Conservation (phyloP, 2,797 vertebrate species). For the Eremophila alpestris region DNA sequence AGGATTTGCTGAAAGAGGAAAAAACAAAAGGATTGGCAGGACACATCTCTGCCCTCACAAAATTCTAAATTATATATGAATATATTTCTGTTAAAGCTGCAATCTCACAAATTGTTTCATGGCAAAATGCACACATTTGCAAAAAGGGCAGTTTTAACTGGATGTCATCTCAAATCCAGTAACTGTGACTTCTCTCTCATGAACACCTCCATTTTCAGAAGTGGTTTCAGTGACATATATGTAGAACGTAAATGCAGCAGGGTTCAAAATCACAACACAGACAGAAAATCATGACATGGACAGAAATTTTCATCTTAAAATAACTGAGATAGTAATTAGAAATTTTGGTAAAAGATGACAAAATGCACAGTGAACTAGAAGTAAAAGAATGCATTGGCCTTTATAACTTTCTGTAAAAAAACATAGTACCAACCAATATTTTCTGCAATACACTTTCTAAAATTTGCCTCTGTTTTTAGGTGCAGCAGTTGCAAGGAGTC, state of each 20-base stretch:
- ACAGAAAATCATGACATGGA: rapidly evolving
- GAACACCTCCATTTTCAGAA: not conserved
- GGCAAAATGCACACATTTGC: not conserved
- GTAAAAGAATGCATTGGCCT: not conserved
- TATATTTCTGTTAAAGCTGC: not conserved
- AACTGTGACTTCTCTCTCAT: not conserved
- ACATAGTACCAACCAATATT: not conserved
- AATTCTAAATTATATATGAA: not conserved
- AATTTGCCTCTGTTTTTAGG: slow-evolving; percentile 76
- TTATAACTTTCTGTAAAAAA: not conserved
- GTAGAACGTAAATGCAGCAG: not conserved
- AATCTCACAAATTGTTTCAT: not conserved
- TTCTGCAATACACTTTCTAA: not conserved
- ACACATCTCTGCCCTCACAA: not conserved
- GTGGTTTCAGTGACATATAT: not conserved
- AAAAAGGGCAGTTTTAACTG: not conserved
- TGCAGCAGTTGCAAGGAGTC: slow-evolving; percentile 95
- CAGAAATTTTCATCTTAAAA: not conserved
- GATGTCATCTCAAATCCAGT: not conserved
- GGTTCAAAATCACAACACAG: not conserved
- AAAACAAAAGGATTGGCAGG: not conserved
- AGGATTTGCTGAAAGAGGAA: not conserved
- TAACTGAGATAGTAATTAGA: not conserved
- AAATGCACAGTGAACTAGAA: not conserved
- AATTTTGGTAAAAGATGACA: not conserved